Percentiles rank a stretch among this genome's conserved stretches.
These are phyloP conservation scores for Trachelus iudaicus DNA, from an alignment of 2,888 invertebrate species.

Conservation along the genomic window DNA sequence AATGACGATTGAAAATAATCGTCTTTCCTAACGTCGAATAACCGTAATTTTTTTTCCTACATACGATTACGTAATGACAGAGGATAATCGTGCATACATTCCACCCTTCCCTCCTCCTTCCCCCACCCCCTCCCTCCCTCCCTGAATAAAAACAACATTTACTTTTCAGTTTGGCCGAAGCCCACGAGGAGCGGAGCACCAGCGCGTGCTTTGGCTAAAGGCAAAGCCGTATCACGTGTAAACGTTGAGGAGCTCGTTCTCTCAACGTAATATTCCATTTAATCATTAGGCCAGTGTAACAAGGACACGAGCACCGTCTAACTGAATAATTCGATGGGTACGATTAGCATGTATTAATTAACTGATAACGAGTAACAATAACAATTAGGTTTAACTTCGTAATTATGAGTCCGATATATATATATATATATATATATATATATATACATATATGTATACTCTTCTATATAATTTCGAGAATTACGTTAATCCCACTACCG, in stretches of 20 bases:
- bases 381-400: neutral
- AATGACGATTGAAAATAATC: neutral
- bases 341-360: neutral
- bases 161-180: neutral
- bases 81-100: neutral
- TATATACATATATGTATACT: too few relatives aligned
- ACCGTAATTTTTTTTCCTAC: neutral
- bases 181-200: neutral
- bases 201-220: neutral
- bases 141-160: neutral
- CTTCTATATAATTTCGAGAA: too few relatives aligned
- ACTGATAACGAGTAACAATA: neutral
- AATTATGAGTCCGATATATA: neutral
- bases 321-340: neutral
- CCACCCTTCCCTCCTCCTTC: too few relatives aligned
- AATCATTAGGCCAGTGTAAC: neutral
- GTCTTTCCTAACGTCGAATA: neutral
- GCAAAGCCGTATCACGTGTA: neutral
- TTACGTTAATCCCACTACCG: neutral
- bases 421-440: too few relatives aligned
- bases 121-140: too few relatives aligned
- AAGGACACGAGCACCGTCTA: neutral
- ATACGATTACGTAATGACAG: neutral
- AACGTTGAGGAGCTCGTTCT: neutral
- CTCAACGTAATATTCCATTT: neutral